phyloP scores from a whole-genome alignment of 2,797 vertebrate species.

The Streptopelia turtur region DNA sequence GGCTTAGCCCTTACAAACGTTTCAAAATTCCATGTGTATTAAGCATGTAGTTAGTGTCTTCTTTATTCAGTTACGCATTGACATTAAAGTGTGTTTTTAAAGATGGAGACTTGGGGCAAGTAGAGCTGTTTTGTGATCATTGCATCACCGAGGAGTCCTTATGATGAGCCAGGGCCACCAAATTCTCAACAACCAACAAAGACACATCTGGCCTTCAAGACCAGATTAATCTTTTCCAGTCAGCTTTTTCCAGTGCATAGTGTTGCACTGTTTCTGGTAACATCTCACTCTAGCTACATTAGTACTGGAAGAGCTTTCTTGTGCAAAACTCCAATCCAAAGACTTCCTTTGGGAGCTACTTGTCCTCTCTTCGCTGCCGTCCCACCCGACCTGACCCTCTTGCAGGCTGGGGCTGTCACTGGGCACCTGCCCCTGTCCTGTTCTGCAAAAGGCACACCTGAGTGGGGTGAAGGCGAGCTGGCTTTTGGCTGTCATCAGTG shows the following conservation, averaged over 20 bases:
- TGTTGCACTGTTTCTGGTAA: neutral
- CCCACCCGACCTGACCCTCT: neutral
- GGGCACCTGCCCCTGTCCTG: accelerated
- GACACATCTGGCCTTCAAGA: neutral
- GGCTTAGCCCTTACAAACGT: neutral
- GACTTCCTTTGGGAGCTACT: neutral
- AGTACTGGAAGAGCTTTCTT: neutral
- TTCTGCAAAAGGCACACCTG: neutral
- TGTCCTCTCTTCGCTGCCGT: neutral
- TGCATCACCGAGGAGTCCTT: neutral
- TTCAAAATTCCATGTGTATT: neutral
- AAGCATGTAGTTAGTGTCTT: neutral
- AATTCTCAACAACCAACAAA: neutral
- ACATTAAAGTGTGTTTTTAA: neutral
- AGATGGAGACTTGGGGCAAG: neutral
- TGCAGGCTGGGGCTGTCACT: neutral
- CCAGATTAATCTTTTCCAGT: neutral
- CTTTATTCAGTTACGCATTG: neutral
- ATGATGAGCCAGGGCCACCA: neutral
- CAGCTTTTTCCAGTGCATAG: neutral
- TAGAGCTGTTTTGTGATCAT: neutral
- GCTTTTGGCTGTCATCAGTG: neutral
- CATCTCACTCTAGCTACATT: neutral
- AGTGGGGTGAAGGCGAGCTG: neutral
- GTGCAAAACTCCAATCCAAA: neutral